Conservation (phyloP, 2,888 invertebrate species). For the Galerucella pusilla region DNA sequence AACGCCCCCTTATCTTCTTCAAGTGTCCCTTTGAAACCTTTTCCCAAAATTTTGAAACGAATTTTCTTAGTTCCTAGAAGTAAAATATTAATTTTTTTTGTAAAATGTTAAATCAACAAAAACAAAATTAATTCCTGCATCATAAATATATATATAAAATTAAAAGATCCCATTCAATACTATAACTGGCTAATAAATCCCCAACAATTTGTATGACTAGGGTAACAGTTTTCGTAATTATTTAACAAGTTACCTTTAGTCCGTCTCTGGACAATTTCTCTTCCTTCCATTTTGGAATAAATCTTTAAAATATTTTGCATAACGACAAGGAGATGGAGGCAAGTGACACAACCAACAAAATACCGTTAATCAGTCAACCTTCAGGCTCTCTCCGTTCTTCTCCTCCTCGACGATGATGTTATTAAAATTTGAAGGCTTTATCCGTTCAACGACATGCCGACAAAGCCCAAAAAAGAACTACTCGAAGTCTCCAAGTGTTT, state of each 20-base stretch:
- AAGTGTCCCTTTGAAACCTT: no score
- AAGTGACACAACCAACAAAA: constrained; percentile 11
- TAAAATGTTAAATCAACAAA: no score
- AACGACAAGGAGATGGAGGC: not conserved
- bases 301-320: constrained; percentile 15
- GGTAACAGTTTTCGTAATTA: no score
- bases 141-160: no score
- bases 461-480: constrained; percentile 37
- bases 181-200: no score
- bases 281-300: not conserved
- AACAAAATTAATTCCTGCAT: no score
- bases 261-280: not conserved
- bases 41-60: no score
- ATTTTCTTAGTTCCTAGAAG: no score
- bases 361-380: constrained; percentile 17
- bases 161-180: no score
- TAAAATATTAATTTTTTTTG: no score
- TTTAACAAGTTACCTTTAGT: not conserved
- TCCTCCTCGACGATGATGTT: constrained; percentile 39
- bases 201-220: no score
- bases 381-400: constrained; percentile 6
- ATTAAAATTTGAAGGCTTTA: constrained; percentile 49
- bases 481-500: constrained; percentile 33
- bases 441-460: constrained; percentile 48
- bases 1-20: no score